A percentile compares a stretch with the other conserved stretches of the same genome.
phyloP scores from a whole-genome alignment of 1,140 invertebrate genomes.

The Yoshiicerus persimilis region DNA sequence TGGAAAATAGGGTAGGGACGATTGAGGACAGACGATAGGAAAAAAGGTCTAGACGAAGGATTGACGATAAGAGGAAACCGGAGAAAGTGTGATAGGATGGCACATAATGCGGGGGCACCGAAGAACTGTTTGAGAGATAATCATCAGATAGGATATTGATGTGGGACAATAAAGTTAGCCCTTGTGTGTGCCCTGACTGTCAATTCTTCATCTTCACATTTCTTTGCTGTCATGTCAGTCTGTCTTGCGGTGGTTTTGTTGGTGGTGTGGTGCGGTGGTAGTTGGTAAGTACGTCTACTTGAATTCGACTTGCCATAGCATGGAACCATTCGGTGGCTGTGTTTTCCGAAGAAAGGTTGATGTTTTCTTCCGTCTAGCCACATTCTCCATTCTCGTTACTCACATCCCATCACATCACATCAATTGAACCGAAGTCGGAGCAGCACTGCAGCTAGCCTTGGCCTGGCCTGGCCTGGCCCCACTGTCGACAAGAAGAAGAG shows the following conservation, averaged over 20 bases:
- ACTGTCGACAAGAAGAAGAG: background rate
- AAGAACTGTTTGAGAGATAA: background rate
- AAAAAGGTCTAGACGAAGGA: background rate
- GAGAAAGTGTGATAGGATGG: background rate
- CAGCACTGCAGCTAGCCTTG: background rate
- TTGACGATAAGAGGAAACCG: background rate
- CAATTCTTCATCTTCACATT: slow-evolving; percentile 22
- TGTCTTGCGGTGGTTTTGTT: background rate
- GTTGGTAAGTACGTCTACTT: background rate
- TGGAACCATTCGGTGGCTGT: background rate
- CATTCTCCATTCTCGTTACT: slow-evolving; percentile 7
- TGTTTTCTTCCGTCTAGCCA: background rate
- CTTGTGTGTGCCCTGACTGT: slow-evolving; percentile 1
- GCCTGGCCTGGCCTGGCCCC: background rate
- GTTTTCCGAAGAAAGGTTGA: background rate
- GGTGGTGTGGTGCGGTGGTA: background rate
- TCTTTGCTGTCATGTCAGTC: slow-evolving; percentile 11
- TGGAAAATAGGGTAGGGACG: background rate
- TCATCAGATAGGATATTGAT: slow-evolving; percentile 12
- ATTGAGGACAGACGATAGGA: background rate
- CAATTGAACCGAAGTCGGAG: background rate
- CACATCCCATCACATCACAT: slow-evolving; percentile 18
- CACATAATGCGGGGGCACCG: no score
- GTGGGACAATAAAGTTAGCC: slow-evolving; percentile 12
- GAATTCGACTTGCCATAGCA: no score